Evolutionary conservation across 2,113 vertebrate species (phyloP), one percentile per base, ranked within the genome.

Genomic region (Corythornis vintsioides): DNA sequence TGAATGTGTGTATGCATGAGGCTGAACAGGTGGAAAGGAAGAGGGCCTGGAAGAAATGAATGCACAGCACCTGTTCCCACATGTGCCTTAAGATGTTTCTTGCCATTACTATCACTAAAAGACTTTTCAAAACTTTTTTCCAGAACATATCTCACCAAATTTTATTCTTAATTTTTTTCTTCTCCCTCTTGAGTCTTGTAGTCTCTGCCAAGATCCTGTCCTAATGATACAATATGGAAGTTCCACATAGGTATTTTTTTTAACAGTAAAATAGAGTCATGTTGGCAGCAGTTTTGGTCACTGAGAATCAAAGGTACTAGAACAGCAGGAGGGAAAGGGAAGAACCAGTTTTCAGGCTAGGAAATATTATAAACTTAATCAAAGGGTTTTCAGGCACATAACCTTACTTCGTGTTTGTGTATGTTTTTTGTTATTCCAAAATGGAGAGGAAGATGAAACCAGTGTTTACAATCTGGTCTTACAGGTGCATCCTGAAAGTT

Each of bases 361-460:
- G 48, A 10, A n/a, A 95, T 64, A 8, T 43, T 83, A 82, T 63
- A 94, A 92, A 86, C 38, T 74, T 45, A 60, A 88, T 80, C 83
- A 83, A 91, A 83, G 33, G 50, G 7, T 86, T 71, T 83, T 20
- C 35, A 38, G 71, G 56, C 77, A 92, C 40, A 88, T 76, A 96
- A 91, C 66, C 24, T 4, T 17, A 86, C 3, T 53, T 86, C 13
- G 3, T 71, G 92, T 92, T 69, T 81, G 66, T 72, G 52, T 63
- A 47, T 22, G 65, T 42, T 53, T 88, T 82, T 90, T 92, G 83
- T 95, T 93, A 93, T 57, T 64, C 35, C 40, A 78, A 59, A 89
- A 84, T 91, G 94, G 92, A 95, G 74, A 76, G 90, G 83, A 45
- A 92, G 93, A 95, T 96, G 92, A 97, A 98, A 97, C 93, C 94